Conservation (phyloP, 2,888 invertebrate species). For the Ectropis crepuscularia region DNA sequence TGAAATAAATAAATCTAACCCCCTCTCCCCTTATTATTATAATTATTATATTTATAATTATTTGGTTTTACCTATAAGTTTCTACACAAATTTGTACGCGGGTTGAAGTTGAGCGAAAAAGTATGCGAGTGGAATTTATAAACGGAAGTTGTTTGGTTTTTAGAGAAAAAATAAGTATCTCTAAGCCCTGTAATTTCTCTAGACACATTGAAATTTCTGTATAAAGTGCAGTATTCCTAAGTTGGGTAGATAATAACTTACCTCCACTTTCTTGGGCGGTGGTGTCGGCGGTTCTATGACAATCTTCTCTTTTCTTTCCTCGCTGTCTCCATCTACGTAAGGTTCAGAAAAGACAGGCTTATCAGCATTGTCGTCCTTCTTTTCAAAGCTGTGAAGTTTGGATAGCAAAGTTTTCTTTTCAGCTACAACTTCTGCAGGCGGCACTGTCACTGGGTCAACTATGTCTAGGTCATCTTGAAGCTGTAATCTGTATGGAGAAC, state of each 20-base stretch:
- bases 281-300: slow-evolving; percentile 55
- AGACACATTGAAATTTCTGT: too few species aligned
- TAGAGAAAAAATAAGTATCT: too few species aligned
- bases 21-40: too few species aligned
- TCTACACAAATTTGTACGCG: too few species aligned
- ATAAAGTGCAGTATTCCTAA: neutral
- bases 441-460: slow-evolving; percentile 59
- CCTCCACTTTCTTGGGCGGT: slow-evolving; percentile 67
- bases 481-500: slow-evolving; percentile 58
- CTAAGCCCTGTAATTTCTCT: too few species aligned
- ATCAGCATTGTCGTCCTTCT: slow-evolving; percentile 57
- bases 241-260: slow-evolving; percentile 45
- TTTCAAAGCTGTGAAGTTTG: slow-evolving; percentile 72
- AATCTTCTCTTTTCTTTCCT: slow-evolving; percentile 22
- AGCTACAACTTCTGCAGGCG: slow-evolving; percentile 71
- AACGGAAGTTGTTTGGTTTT: too few species aligned
- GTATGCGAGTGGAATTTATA: too few species aligned
- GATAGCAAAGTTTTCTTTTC: slow-evolving; percentile 73
- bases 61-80: too few species aligned
- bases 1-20: too few species aligned
- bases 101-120: too few species aligned
- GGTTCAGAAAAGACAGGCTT: slow-evolving; percentile 23
- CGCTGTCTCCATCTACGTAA: slow-evolving; percentile 18
- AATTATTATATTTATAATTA: too few species aligned
- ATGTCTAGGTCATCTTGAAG: slow-evolving; percentile 62